Percentiles rank a stretch among this genome's conserved stretches.
phyloP scores from a whole-genome alignment of 2,888 invertebrate species.

The Xylota segnis region DNA sequence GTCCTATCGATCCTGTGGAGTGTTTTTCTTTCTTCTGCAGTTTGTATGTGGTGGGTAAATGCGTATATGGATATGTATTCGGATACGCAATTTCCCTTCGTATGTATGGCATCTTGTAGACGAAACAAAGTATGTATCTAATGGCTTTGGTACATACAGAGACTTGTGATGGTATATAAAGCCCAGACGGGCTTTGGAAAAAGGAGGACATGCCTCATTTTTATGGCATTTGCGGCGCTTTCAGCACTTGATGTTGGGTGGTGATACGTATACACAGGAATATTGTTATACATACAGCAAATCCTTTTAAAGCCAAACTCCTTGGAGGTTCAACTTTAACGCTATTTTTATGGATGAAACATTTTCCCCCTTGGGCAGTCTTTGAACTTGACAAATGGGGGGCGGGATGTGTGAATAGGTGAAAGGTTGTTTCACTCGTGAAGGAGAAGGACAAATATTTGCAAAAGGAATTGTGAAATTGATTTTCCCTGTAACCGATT shows the following conservation, averaged over 20 bases:
- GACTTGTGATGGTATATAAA: not conserved
- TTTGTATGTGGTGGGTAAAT: conserved; percentile 21
- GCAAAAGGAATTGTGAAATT: not conserved
- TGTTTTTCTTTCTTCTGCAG: not conserved
- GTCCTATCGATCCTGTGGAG: conserved; percentile 65
- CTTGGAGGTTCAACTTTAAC: conserved; percentile 2
- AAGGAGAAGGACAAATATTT: not conserved
- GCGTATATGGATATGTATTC: conserved; percentile 26
- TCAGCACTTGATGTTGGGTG: not conserved
- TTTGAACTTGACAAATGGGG: conserved; percentile 42
- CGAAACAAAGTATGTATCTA: conserved; percentile 28
- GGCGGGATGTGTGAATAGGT: conserved; percentile 9
- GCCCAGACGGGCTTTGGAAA: conserved; percentile 36
- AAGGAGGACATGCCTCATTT: conserved; percentile 41
- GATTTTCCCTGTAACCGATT: not conserved
- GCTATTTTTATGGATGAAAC: not conserved
- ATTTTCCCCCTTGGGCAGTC: conserved; percentile 13
- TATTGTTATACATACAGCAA: not conserved
- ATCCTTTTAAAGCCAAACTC: conserved; percentile 15
- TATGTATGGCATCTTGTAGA: conserved; percentile 37
- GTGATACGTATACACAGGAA: not conserved
- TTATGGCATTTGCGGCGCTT: conserved; percentile 15
- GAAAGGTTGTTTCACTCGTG: conserved; percentile 16
- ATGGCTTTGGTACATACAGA: conserved; percentile 1
- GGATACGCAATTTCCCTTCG: conserved; percentile 41